Evolutionary conservation across 1,140 invertebrate genomes (phyloP).

Genomic region (Stegodyphus mimosarum): DNA sequence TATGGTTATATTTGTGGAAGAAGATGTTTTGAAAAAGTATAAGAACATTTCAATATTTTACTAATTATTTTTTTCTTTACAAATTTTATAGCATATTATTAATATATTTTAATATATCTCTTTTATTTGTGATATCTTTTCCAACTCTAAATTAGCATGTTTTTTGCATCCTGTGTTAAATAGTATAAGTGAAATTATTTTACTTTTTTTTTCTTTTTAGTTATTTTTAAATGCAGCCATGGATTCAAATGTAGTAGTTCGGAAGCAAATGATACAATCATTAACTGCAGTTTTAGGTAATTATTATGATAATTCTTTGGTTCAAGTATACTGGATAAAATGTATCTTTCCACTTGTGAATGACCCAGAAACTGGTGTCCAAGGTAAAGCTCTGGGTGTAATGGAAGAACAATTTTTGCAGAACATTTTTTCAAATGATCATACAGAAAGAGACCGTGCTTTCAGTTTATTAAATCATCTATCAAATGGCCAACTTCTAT

Average conservation of each 20-base stretch:
- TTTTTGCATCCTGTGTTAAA: too few relatives aligned
- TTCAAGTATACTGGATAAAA: constrained; percentile 70
- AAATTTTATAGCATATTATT: too few relatives aligned
- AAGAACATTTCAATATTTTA: too few relatives aligned
- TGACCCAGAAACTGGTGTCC: constrained; percentile 74
- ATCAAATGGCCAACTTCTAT: constrained; percentile 57
- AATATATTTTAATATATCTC: too few relatives aligned
- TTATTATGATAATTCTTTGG: constrained; percentile 68
- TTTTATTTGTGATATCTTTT: too few relatives aligned
- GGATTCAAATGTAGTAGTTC: constrained; percentile 72
- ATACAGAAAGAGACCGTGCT: constrained; percentile 56
- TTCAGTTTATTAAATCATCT: constrained; percentile 69
- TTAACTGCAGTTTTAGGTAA: constrained; percentile 71
- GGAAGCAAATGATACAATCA: constrained; percentile 72
- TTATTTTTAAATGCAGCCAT: constrained; percentile 71
- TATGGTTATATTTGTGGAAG: too few relatives aligned
- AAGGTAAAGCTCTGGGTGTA: constrained; percentile 74
- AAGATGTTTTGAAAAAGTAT: too few relatives aligned
- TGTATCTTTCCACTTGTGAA: constrained; percentile 73
- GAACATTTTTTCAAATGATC: constrained; percentile 63
- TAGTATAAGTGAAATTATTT: constrained; percentile 5
- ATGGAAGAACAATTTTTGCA: constrained; percentile 66
- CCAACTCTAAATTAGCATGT: too few relatives aligned
- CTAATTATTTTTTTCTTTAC: too few relatives aligned
- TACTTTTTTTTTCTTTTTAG: constrained; percentile 65